phyloP scores from a whole-genome alignment of 37 sponge, comb jelly and placozoan genomes.

The Bolinopsis microptera region DNA sequence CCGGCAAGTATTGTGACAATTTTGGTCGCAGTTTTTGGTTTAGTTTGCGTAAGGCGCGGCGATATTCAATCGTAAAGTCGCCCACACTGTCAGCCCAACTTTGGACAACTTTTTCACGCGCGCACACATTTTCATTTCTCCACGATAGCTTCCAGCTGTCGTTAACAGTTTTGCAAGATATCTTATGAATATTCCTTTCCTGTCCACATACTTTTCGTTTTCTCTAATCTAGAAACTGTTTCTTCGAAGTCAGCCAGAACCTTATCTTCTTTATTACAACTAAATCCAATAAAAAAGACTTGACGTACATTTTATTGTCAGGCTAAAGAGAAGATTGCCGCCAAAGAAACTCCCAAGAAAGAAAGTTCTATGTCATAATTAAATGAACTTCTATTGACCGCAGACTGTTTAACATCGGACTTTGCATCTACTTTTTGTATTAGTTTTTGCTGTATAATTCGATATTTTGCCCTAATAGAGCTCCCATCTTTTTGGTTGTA shows the following conservation, averaged over 20 bases:
- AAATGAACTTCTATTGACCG: background rate
- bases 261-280: too few relatives aligned
- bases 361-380: background rate
- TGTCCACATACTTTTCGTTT: too few relatives aligned
- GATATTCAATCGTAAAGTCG: background rate
- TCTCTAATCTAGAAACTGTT: too few relatives aligned
- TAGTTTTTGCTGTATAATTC: background rate
- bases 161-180: too few relatives aligned
- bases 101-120: background rate
- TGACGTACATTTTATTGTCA: too few relatives aligned
- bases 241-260: too few relatives aligned
- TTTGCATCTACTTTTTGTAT: too few relatives aligned
- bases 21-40: background rate
- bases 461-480: background rate
- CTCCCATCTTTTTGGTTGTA: background rate
- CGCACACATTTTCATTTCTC: background rate
- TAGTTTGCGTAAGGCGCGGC: background rate
- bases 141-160: too few relatives aligned
- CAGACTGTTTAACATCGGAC: too few relatives aligned
- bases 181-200: too few relatives aligned
- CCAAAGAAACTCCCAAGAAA: constrained; percentile 4
- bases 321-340: constrained; percentile 54
- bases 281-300: too few relatives aligned
- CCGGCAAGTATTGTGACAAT: background rate
- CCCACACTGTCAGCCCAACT: background rate